Base-by-base conservation (phyloP, 2,113 vertebrate species). In the Dicerorhinus sumatrensis region DNA sequence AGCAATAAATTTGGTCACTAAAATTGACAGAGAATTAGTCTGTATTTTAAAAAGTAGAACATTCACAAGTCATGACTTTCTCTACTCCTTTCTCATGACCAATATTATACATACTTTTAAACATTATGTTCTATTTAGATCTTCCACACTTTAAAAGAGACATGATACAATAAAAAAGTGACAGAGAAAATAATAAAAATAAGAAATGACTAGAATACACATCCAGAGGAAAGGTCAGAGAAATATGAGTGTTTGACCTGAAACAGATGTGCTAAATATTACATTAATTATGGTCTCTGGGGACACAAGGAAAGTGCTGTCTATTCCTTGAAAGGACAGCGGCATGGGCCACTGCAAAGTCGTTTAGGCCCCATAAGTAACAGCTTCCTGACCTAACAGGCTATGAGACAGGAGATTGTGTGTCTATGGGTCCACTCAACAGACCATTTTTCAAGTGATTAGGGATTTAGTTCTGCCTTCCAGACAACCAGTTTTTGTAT, bases 361-460 rank as follows among this genome's bases (percentile, higher is more conserved):
- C 63, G 31, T 85, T 86, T 25, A 48, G 23, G 42, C 25, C 79
- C 92, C 54, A 21, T 39, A 92, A 98, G 76, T 62, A 91, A 93
- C 48, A 91, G 39, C 23, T 94, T 85, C 67, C 75, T 95, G 36
- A 89, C 17, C 23, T 92, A 89, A 54, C 8, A 23, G 56, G 48
- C 60, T 69, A 42, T 56, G 14, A 93, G 51, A 89, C 23, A 27
- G 0, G 14, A 67, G 46, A 76, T 72, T 95, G 42, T 29, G 16
- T 76, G 31, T 79, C 83, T 86, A n/a, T 25, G 14, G 54, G 39
- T 85, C 11, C 39, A 95, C n/a, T 94, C 39, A 81, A 70, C 46
- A 94, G 60, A 79, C 60, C 21, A 48, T 79, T 89, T 96, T 86
- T 84, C 67, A 91, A 94, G n/a, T 88, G 81, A 94, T 69, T 60